These are phyloP conservation scores for Aurelia aurita DNA, from an alignment of 30 jellyfish, hydroid and myxozoan genomes.

Conservation along the genomic window DNA sequence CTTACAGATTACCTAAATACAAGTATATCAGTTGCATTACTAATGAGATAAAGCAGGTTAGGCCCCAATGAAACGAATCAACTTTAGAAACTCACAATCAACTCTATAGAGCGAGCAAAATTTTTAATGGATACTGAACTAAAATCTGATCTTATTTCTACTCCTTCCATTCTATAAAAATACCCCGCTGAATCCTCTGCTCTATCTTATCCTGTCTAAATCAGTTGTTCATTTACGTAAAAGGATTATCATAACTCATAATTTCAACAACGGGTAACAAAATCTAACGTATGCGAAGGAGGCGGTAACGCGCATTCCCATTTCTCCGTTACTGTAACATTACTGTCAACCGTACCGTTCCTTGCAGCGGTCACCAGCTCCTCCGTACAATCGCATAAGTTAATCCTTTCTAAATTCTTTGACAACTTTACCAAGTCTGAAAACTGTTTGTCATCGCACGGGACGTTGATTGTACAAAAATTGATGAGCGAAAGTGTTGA, in stretches of 20 bases:
- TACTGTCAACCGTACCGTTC: constrained; percentile 28
- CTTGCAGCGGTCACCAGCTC: constrained; percentile 72
- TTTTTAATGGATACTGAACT: too few species aligned
- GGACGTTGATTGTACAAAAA: constrained; percentile 48
- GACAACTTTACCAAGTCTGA: constrained; percentile 34
- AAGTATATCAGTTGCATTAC: too few species aligned
- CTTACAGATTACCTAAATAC: too few species aligned
- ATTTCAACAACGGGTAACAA: constrained; percentile 48
- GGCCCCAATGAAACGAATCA: too few species aligned
- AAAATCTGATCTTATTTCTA: too few species aligned
- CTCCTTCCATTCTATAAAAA: too few species aligned
- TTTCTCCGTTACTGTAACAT: constrained; percentile 77
- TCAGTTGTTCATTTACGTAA: too few species aligned
- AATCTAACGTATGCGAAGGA: constrained; percentile 84
- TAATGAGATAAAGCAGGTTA: too few species aligned
- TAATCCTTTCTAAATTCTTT: constrained; percentile 64
- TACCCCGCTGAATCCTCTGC: too few species aligned
- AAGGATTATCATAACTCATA: neutral
- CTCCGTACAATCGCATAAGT: constrained; percentile 89
- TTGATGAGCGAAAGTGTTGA: constrained; percentile 89
- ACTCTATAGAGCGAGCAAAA: too few species aligned
- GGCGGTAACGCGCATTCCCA: constrained; percentile 99
- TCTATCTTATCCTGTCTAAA: too few species aligned
- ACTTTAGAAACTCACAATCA: too few species aligned
- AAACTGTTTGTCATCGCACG: constrained; percentile 69